phyloP scores from a whole-genome alignment of 1,140 invertebrate genomes.

The Caenorhabditis inopinata region DNA sequence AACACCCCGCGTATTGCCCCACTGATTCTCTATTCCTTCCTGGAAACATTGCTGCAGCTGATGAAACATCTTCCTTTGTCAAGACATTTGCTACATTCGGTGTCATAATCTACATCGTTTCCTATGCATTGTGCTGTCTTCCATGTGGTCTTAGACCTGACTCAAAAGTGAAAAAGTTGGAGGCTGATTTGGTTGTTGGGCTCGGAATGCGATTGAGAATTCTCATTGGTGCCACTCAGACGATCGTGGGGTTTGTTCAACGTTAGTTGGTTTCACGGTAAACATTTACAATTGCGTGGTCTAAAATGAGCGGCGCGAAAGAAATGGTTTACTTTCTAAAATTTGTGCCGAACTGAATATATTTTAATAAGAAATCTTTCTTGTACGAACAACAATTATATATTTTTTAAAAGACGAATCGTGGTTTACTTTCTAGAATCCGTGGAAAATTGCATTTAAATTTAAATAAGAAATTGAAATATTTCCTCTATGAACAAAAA shows the following conservation, averaged over 20 bases:
- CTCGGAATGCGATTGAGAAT: slow-evolving; percentile 11
- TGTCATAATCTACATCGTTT: background rate
- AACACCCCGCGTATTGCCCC: background rate
- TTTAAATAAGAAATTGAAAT: no score
- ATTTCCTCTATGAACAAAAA: no score
- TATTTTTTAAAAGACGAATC: no score
- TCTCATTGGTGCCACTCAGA: background rate
- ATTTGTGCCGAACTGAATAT: no score
- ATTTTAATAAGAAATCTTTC: no score
- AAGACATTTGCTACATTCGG: background rate
- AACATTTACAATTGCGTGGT: no score
- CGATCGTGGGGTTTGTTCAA: background rate
- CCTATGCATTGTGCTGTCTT: background rate
- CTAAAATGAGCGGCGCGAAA: no score
- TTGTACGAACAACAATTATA: no score
- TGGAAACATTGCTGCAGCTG: background rate
- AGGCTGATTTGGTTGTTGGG: background rate
- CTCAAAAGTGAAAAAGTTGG: slow-evolving; percentile 9
- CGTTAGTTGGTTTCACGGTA: background rate
- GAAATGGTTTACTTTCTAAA: no score
- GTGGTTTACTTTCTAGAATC: no score
- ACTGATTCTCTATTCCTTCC: background rate
- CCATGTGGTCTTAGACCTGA: background rate
- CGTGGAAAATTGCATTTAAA: no score
- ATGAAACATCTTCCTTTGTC: background rate